A percentile compares a stretch with the other conserved stretches of the same genome.
Conservation (phyloP, 1,140 invertebrate genomes). For the Drosophila bifasciata region DNA sequence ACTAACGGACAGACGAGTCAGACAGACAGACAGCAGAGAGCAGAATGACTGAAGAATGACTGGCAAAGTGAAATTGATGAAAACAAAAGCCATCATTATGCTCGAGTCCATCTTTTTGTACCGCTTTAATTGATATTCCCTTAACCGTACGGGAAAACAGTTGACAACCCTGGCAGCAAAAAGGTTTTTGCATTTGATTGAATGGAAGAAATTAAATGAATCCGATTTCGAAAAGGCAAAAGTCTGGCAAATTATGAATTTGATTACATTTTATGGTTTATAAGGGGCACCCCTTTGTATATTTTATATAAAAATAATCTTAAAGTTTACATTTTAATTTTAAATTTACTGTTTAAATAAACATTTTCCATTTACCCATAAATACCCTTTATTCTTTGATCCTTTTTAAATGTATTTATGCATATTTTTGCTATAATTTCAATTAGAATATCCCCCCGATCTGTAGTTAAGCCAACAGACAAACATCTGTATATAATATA, state of each 20-base stretch:
- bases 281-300: no score
- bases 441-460: background rate
- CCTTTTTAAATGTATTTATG: no score
- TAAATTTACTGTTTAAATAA: no score
- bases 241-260: no score
- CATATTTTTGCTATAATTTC: no score
- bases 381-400: no score
- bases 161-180: slow-evolving; percentile 9
- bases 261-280: no score
- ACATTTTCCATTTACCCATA: no score
- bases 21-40: slow-evolving; percentile 41
- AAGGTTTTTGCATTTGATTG: slow-evolving; percentile 26
- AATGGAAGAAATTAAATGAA: background rate
- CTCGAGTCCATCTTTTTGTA: slow-evolving; percentile 20
- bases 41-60: slow-evolving; percentile 45
- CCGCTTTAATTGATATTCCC: slow-evolving; percentile 36
- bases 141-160: slow-evolving; percentile 3
- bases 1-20: background rate
- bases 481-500: background rate
- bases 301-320: no score
- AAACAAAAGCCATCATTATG: slow-evolving; percentile 66
- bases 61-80: slow-evolving; percentile 58
- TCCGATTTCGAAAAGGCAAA: background rate
- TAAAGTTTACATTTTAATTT: no score
- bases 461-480: background rate